Evolutionary conservation across 2,113 vertebrate genomes (phyloP).

Genomic region (Pseudorectes ferrugineus): DNA sequence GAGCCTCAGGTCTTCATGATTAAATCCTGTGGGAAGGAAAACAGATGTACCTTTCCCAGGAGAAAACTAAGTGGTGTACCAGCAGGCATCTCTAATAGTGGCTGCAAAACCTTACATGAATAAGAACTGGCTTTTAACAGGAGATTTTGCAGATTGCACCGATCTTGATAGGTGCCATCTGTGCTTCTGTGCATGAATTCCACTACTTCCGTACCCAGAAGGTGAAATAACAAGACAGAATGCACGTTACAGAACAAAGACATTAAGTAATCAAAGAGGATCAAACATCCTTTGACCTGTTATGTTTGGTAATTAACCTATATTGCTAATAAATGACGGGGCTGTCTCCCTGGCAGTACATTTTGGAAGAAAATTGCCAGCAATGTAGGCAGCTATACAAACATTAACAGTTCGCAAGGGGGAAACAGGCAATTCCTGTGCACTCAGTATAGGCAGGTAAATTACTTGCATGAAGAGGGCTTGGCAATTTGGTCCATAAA

Average conservation of each 20-base stretch:
- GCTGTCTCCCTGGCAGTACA: neutral
- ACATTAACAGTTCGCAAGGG: neutral
- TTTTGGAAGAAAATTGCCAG: neutral
- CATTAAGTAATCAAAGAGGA: neutral
- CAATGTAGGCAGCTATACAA: neutral
- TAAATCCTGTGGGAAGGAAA: neutral
- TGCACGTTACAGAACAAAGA: neutral
- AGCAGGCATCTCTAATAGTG: neutral
- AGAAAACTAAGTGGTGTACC: neutral
- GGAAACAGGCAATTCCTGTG: neutral
- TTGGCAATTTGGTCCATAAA: neutral
- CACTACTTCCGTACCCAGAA: neutral
- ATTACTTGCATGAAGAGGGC: neutral
- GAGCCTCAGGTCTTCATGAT: neutral
- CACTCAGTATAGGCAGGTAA: neutral
- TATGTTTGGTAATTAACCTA: neutral
- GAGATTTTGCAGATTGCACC: neutral
- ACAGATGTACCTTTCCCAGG: accelerated
- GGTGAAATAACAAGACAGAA: neutral
- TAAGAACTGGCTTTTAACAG: neutral
- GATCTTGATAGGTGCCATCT: neutral
- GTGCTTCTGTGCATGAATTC: neutral
- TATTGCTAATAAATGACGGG: neutral
- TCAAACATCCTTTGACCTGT: neutral
- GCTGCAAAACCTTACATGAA: neutral